Evolutionary conservation across 2,888 invertebrate species (phyloP).

Genomic region (Drosophila atripex): DNA sequence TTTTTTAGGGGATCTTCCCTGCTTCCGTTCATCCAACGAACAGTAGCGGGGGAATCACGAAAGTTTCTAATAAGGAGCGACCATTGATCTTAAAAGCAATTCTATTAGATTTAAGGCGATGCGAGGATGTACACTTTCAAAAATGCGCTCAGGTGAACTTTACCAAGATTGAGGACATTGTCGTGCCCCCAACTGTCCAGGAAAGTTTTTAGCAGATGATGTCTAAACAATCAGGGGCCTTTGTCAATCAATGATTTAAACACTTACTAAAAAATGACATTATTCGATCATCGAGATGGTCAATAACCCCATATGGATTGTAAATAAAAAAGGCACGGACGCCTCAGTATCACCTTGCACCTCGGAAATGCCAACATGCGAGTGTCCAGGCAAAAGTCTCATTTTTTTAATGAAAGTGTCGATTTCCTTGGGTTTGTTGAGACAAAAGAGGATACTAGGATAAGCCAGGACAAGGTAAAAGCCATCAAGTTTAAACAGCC

Average conservation of each 20-base stretch:
- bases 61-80: not conserved
- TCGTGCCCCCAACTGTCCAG: not conserved
- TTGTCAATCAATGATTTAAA: not conserved
- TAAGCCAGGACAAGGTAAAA: too few species aligned
- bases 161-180: too few species aligned
- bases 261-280: not conserved
- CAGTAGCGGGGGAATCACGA: conserved; percentile 1
- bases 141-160: not conserved
- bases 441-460: not conserved
- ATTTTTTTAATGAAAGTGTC: conserved; percentile 1
- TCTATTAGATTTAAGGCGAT: not conserved
- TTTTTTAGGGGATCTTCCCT: conserved; percentile 16
- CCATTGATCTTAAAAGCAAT: conserved; percentile 1
- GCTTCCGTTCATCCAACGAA: conserved; percentile 11
- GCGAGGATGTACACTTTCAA: not conserved
- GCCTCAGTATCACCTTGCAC: not conserved
- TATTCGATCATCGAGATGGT: too few species aligned
- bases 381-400: not conserved
- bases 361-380: not conserved
- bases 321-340: too few species aligned
- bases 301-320: too few species aligned
- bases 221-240: not conserved
- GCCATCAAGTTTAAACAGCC: too few species aligned
- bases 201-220: conserved; percentile 1
- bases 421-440: not conserved